A percentile compares a stretch with the other conserved stretches of the same genome.
These are phyloP conservation scores for Monochamus saltuarius DNA, from an alignment of 1,140 invertebrate species.

Conservation along the genomic window DNA sequence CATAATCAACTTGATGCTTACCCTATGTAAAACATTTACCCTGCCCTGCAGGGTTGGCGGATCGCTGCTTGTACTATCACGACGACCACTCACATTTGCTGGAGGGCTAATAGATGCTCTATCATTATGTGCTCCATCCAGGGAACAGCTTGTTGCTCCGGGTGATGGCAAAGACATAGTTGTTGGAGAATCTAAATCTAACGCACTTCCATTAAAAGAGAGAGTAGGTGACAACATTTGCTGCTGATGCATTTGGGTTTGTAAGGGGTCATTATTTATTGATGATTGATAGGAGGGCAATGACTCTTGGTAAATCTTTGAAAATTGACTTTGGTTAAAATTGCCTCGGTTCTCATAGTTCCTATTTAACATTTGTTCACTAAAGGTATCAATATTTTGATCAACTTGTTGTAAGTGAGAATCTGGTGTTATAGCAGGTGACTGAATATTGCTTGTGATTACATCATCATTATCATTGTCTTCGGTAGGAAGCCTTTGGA, in stretches of 20 bases:
- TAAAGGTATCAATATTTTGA: constrained; percentile 54
- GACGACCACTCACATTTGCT: constrained; percentile 63
- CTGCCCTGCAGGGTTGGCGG: constrained; percentile 60
- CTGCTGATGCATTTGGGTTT: constrained; percentile 68
- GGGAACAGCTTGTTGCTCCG: constrained; percentile 65
- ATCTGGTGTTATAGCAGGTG: constrained; percentile 64
- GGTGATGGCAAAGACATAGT: constrained; percentile 78
- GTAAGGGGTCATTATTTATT: constrained; percentile 38
- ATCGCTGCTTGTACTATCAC: constrained; percentile 35
- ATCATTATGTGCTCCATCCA: constrained; percentile 64
- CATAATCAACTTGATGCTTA: constrained; percentile 62
- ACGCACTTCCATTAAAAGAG: constrained; percentile 65
- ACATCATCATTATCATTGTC: constrained; percentile 57
- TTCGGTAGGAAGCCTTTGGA: constrained; percentile 65
- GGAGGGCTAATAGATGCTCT: constrained; percentile 61
- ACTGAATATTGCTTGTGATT: constrained; percentile 48
- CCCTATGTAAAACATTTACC: constrained; percentile 80
- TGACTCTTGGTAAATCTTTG: constrained; percentile 54
- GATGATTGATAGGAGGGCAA: constrained; percentile 46
- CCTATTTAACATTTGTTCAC: constrained; percentile 47
- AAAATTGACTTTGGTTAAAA: constrained; percentile 46
- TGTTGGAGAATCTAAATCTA: constrained; percentile 74
- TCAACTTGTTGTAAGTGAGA: constrained; percentile 54
- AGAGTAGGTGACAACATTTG: constrained; percentile 67
- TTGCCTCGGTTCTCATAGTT: constrained; percentile 40